Conservation (phyloP, 2,113 vertebrate species). For the Xyliphius kryptos region DNA sequence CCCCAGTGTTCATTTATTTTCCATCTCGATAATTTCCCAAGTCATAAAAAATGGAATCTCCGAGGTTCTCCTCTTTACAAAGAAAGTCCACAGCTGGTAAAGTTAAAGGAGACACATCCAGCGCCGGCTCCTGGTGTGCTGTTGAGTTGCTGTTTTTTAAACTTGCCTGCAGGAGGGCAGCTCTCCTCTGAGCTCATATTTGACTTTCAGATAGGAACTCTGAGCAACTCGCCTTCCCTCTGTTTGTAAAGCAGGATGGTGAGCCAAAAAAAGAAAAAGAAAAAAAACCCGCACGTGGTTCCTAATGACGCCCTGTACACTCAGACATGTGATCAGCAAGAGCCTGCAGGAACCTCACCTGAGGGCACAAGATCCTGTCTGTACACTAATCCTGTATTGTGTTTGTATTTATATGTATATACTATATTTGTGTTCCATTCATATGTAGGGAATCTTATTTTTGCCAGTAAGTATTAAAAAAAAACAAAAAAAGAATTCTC, state of each 20-base stretch:
- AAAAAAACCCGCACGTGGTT: too few relatives aligned
- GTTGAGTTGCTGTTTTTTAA: slow-evolving; percentile 19
- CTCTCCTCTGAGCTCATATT: slow-evolving; percentile 40
- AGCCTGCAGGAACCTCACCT: too few relatives aligned
- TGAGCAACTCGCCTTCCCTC: background rate
- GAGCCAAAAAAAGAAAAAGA: background rate
- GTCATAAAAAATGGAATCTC: slow-evolving; percentile 4
- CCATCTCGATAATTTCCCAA: slow-evolving; percentile 40
- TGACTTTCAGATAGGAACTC: slow-evolving; percentile 60
- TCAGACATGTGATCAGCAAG: too few relatives aligned
- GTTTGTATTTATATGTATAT: too few relatives aligned
- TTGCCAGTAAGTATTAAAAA: too few relatives aligned
- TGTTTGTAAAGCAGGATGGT: background rate
- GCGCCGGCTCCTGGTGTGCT: slow-evolving; percentile 15
- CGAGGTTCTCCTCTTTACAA: slow-evolving; percentile 5
- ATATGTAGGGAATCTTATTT: too few relatives aligned
- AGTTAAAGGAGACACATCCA: background rate
- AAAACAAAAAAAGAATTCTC: too few relatives aligned
- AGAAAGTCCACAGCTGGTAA: too few relatives aligned
- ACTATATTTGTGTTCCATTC: too few relatives aligned
- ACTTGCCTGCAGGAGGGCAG: slow-evolving; percentile 49
- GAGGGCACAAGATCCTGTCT: too few relatives aligned
- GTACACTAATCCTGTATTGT: too few relatives aligned
- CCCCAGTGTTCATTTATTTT: slow-evolving; percentile 56
- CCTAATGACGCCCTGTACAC: too few relatives aligned